These are phyloP conservation scores for Echiichthys vipera DNA, from an alignment of 2,797 vertebrate species.

Conservation along the genomic window DNA sequence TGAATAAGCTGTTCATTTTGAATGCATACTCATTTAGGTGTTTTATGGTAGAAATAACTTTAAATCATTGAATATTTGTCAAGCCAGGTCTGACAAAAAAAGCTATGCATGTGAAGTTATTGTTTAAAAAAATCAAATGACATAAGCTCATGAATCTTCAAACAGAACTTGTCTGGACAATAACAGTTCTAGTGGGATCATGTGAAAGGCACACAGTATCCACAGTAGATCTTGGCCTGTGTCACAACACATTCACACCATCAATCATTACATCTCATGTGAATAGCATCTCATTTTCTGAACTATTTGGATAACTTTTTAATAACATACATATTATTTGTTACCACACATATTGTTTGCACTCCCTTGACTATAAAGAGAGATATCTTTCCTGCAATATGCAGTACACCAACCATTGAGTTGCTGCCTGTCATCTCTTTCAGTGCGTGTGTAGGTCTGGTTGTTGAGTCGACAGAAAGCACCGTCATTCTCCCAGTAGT, in stretches of 20 bases:
- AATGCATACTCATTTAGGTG: background rate
- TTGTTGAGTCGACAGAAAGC: constrained; percentile 90
- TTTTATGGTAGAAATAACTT: background rate
- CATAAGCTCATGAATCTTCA: background rate
- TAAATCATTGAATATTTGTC: background rate
- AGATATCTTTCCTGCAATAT: constrained; percentile 9
- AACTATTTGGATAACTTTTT: too few species aligned
- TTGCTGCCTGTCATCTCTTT: constrained; percentile 91
- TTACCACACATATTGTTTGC: background rate
- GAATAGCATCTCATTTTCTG: background rate
- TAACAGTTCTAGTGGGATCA: background rate
- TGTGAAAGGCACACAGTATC: background rate
- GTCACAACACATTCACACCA: background rate
- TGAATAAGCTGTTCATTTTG: background rate
- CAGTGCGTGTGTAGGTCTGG: constrained; percentile 89
- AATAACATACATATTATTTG: too few species aligned
- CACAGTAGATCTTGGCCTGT: background rate
- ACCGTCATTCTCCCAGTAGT: constrained; percentile 97
- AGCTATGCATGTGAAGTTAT: background rate
- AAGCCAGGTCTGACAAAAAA: background rate
- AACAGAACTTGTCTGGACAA: background rate
- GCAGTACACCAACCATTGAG: constrained; percentile 88
- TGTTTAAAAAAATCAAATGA: background rate
- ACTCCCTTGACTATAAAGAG: background rate
- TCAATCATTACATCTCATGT: background rate